Percentiles rank a stretch among this genome's conserved stretches.
phyloP scores from a whole-genome alignment of 2,888 invertebrate species.

The Lasius fuliginosus region DNA sequence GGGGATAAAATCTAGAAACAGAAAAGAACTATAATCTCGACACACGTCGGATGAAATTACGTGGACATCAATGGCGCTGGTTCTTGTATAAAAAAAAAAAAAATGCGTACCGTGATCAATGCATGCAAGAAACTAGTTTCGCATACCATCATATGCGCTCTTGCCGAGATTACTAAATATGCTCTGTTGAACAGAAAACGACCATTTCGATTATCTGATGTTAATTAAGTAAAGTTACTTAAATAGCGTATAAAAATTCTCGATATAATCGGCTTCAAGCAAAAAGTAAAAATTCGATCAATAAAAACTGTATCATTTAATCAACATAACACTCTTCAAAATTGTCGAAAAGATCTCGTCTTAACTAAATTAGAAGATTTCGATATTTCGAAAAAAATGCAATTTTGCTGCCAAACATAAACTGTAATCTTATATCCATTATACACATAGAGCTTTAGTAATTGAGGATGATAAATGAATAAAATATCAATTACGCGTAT shows the following conservation, averaged over 20 bases:
- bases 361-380: neutral
- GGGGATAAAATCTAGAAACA: conserved; percentile 37
- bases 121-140: conserved; percentile 59
- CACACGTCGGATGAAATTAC: conserved; percentile 39
- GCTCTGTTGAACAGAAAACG: conserved; percentile 19
- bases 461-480: neutral
- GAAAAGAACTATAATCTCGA: conserved; percentile 32
- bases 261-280: neutral
- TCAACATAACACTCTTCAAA: neutral
- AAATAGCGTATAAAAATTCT: conserved; percentile 13
- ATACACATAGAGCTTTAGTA: neutral
- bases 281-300: neutral
- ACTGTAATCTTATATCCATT: neutral
- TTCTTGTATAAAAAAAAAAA: conserved; percentile 40
- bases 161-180: conserved; percentile 26
- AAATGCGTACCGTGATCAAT: conserved; percentile 47
- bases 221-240: conserved; percentile 24
- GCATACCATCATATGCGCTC: conserved; percentile 15
- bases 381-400: neutral
- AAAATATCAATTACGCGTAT: neutral
- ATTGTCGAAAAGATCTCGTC: neutral
- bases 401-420: neutral
- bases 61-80: conserved; percentile 12
- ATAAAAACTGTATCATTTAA: conserved; percentile 14
- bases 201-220: conserved; percentile 24